Percentiles rank a stretch among this genome's conserved stretches.
Conservation (phyloP, 2,797 vertebrate species). For the Heteromormyrus szaboi region DNA sequence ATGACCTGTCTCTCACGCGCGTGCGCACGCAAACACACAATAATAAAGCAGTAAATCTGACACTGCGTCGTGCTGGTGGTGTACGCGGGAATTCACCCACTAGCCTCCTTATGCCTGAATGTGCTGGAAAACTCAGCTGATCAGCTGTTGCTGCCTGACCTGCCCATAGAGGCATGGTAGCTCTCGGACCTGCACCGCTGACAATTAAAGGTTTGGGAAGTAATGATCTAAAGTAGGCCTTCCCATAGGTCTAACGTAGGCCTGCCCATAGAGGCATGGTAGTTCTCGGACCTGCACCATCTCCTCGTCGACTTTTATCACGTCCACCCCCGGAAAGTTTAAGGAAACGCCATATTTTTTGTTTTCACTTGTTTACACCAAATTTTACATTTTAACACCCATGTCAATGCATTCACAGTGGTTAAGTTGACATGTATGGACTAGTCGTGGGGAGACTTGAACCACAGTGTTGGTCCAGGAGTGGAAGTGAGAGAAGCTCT, state of each 20-base stretch:
- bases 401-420: not conserved
- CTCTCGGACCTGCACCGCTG: too few relatives aligned
- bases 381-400: not conserved
- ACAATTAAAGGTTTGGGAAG: not conserved
- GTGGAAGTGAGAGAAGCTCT: not conserved
- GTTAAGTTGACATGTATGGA: not conserved
- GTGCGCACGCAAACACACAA: not conserved
- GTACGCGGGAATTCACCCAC: not conserved
- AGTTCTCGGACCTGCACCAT: not conserved
- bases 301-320: not conserved
- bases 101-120: not conserved
- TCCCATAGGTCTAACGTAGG: too few relatives aligned
- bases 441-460: not conserved
- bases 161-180: not conserved
- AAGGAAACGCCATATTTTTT: not conserved
- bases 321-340: not conserved
- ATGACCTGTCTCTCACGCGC: not conserved
- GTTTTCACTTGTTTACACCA: not conserved
- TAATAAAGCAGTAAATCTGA: not conserved
- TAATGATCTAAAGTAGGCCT: not conserved
- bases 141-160: not conserved
- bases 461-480: not conserved
- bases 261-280: not conserved
- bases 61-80: not conserved
- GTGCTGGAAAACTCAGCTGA: not conserved